Evolutionary conservation across 64 coral and sea anemone genomes (phyloP).

Genomic region (Astreopora myriophthalma): DNA sequence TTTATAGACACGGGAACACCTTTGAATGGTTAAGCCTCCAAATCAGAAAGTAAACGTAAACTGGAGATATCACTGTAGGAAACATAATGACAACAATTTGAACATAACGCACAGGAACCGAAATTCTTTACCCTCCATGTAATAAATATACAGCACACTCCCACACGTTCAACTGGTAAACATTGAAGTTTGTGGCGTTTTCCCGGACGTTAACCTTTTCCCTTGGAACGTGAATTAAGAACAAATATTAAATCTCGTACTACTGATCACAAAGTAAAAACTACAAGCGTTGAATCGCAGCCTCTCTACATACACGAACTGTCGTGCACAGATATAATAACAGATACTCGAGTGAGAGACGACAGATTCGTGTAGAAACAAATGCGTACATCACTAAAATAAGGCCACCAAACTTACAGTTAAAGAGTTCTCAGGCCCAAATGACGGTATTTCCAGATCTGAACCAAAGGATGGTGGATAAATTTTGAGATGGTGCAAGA

Average conservation of each 20-base stretch:
- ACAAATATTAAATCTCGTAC: not conserved
- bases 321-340: slow-evolving; percentile 33
- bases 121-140: slow-evolving; percentile 51
- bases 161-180: slow-evolving; percentile 33
- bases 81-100: not conserved
- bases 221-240: not conserved
- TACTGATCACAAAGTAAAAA: not conserved
- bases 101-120: slow-evolving; percentile 26
- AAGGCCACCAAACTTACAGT: not conserved
- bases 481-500: slow-evolving; percentile 79
- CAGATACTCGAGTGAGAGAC: not conserved
- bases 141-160: slow-evolving; percentile 50
- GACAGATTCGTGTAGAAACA: not conserved
- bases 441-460: not conserved
- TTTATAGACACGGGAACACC: not conserved
- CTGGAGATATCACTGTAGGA: not conserved
- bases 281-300: not conserved
- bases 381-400: not conserved
- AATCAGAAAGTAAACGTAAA: not conserved
- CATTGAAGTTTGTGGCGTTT: slow-evolving; percentile 26
- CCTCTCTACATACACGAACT: slow-evolving; percentile 4
- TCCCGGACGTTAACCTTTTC: not conserved
- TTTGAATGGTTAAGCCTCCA: not conserved
- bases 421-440: not conserved
- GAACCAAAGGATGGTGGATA: slow-evolving; percentile 77